Base-by-base conservation (phyloP, 1,140 invertebrate genomes). In the Dryas iulia region DNA sequence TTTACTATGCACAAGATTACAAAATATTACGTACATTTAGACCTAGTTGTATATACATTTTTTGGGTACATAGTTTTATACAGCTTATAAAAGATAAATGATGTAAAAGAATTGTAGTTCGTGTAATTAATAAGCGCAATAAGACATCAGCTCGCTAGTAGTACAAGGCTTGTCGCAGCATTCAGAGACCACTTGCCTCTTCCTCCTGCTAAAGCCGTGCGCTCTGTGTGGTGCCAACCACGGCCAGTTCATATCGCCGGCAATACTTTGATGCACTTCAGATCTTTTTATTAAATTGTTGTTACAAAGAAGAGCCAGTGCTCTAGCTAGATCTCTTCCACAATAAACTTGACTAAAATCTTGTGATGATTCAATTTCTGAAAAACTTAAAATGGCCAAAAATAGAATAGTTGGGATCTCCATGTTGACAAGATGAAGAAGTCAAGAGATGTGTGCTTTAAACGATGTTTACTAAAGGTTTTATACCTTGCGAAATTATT, bases 121-220 rank as follows among this genome's bases (percentile, higher is more conserved):
- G n/a, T n/a, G n/a, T n/a, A n/a, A n/a, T n/a, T n/a, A n/a, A n/a
- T n/a, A n/a, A n/a, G n/a, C n/a, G n/a, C n/a, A n/a, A n/a, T n/a
- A n/a, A n/a, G 59, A 39, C 35, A 52, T 30, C 5, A 81, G 59
- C 56, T 81, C 79, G 21, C 71, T 35, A 7, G 70, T 21, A 0
- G 73, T 57, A 56, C 79, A 81, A 6, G 72, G 69, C 14, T 81
- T 81, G 4, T 81, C 73, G 18, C 79, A 81, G 54, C 79, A 79
- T 52, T 81, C 79, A 11, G 73, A 59, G 5, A 61, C 59, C n/a
- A 61, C 59, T 24, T 61, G 59, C 35, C 59, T 52, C 35, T 52
- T 47, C 3, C 31, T 52, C 35, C 59, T 65, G 30, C 28, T 54
- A 21, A 57, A 12, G 3, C 33, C 12, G 54, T 47, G 59, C 12